These are phyloP conservation scores for Epistrophella euchroma DNA, from an alignment of 2,888 invertebrate genomes.

Conservation along the genomic window DNA sequence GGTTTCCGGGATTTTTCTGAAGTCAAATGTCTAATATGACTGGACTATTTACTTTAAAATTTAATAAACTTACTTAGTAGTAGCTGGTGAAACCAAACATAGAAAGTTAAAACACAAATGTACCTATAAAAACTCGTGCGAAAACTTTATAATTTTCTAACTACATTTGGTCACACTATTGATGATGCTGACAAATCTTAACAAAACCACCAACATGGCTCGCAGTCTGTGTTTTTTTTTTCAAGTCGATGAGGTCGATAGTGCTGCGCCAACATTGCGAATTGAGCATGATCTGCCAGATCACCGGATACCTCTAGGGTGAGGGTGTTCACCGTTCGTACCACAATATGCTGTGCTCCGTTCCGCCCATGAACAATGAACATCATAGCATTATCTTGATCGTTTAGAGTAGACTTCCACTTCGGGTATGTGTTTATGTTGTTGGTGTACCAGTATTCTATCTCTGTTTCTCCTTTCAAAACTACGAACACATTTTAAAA, in stretches of 20 bases:
- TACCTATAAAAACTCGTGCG: no score
- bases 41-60: no score
- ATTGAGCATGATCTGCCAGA: conserved; percentile 53
- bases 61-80: no score
- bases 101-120: no score
- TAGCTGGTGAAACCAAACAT: no score
- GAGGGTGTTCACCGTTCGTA: conserved; percentile 62
- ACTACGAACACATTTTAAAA: conserved; percentile 37
- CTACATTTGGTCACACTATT: conserved; percentile 18
- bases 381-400: conserved; percentile 54
- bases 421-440: not conserved
- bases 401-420: conserved; percentile 12
- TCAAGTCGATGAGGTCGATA: conserved; percentile 55
- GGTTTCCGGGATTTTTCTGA: no score
- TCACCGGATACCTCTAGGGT: conserved; percentile 71
- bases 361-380: conserved; percentile 69
- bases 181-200: conserved; percentile 39
- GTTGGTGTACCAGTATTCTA: conserved; percentile 7
- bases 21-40: no score
- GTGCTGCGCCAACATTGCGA: conserved; percentile 49
- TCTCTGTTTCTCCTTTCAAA: not conserved
- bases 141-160: not conserved
- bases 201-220: conserved; percentile 48
- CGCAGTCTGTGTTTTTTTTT: conserved; percentile 32
- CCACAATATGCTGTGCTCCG: conserved; percentile 52